Base-by-base conservation (phyloP, 2,888 invertebrate species). In the Synergus umbraculus region DNA sequence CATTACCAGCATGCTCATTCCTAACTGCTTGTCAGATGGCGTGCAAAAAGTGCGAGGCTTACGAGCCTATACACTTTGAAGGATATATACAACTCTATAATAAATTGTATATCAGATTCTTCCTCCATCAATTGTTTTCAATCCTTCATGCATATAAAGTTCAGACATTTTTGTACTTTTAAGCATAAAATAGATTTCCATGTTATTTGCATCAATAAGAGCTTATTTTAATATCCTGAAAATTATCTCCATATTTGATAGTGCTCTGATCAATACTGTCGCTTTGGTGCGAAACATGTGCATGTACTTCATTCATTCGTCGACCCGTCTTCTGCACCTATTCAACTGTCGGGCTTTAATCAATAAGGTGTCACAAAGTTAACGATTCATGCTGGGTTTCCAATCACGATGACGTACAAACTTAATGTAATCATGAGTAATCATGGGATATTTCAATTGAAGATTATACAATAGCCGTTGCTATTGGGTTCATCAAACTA, bases 1-100 rank as follows among this genome's bases (percentile, higher is more conserved):
- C 80, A 78, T 85, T 83, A 81, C 83, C 79, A 78, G 77, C 78
- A 77, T 78, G 81, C 81, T 81, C 82, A 76, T 83, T 81, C 29
- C 8, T 54, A 73, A 73, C 49, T 54, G 37, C 49, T 73, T 54
- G 54, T 73, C 43, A 66, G n/a, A 43, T 41, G 41, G n/a, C n/a
- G 43, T 41, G 66, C 66, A 66, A 66, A 43, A 66, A 66, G 66
- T 18, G n/a, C 8, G 41, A 66, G n/a, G 22, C 60, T 22, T 43
- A 41, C 10, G 10, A 4, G 15, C 60, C 12, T 60, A 29, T 29
- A 60, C 43, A 9, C n/a, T 4, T 3, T 22, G 37, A 37, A 37
- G 37, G 37, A 63, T 29, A 63, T 29, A 63, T 41, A 66, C 66
- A 66, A 37, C 66, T 66, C 43, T 43, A 43, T 66, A 66, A 18